Evolutionary conservation across 2,888 invertebrate genomes (phyloP), one percentile per base, ranked within the genome.

Genomic region (Sussaba pulchella): DNA sequence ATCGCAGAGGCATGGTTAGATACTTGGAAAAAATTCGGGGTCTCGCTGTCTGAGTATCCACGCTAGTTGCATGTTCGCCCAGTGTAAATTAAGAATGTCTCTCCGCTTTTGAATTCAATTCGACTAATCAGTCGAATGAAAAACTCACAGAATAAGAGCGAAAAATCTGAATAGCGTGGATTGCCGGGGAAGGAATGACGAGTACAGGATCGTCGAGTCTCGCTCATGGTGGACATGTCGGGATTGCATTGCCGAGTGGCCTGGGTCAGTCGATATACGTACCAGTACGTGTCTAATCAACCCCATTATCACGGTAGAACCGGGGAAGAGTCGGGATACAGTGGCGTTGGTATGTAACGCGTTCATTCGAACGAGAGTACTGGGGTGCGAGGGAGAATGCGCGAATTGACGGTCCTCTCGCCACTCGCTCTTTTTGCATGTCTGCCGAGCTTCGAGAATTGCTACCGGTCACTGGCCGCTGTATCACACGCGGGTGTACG

Each of bases 221-320:
- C 76, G 76, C 72, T 73, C 54, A 63, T 14, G 61, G 64, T 61
- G 52, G 75, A 74, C 61, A 59, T 54, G 75, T 71, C 73, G 61
- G 59, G 54, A 76, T 72, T 72, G 75, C 50, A 67, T 76, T 76
- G 45, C 41, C 47, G 43, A 67, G 63, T 43, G 41, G 41, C n/a
- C 45, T 43, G 39, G 63, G 57, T 81, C 47, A n/a, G 50, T 17
- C 31, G 54, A 63, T n/a, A 19, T 19, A 63, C 17, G 31, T 19
- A 14, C 47, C 54, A 76, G 72, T 69, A 64, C 63, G 61, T 36
- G 57, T 57, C 76, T 81, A 72, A 81, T 76, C 80, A 81, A 81
- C 69, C 72, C 80, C 45, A 81, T 81, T 76, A 81, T 76, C 72
- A 63, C 52, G 57, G 63, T 76, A 54, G 63, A 26, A 39, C 63